A percentile compares a stretch with the other conserved stretches of the same genome.
Evolutionary conservation across 2,797 vertebrate genomes (phyloP).

Genomic region (Hydrolagus colliei): DNA sequence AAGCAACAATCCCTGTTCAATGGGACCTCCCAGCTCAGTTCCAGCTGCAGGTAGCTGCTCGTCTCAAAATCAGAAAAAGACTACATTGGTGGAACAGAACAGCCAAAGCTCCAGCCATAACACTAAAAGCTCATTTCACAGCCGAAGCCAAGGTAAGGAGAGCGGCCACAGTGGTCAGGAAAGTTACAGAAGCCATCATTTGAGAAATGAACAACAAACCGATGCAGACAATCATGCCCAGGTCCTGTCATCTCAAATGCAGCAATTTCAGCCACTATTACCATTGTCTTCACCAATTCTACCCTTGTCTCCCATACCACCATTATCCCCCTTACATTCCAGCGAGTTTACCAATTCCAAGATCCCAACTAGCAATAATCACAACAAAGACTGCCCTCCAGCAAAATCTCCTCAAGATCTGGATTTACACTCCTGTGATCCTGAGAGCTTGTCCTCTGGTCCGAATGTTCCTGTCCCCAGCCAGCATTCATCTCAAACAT

Average conservation of each 20-base stretch:
- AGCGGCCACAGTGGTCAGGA: slow-evolving; percentile 32
- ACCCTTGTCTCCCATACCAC: slow-evolving; percentile 48
- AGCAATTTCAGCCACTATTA: slow-evolving; percentile 56
- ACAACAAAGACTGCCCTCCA: slow-evolving; percentile 38
- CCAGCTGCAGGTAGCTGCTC: slow-evolving; percentile 43
- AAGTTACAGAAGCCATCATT: slow-evolving; percentile 38
- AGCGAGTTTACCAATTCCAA: slow-evolving; percentile 55
- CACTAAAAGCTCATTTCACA: slow-evolving; percentile 39
- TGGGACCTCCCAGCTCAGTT: slow-evolving; percentile 45
- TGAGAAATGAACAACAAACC: slow-evolving; percentile 45
- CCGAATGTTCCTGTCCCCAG: slow-evolving; percentile 49
- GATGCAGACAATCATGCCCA: slow-evolving; percentile 45
- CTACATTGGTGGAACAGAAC: slow-evolving; percentile 44
- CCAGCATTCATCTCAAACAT: slow-evolving; percentile 65
- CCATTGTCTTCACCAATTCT: slow-evolving; percentile 58
- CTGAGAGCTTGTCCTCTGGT: slow-evolving; percentile 40
- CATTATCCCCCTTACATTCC: slow-evolving; percentile 71
- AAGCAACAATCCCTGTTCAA: slow-evolving; percentile 39
- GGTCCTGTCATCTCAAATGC: slow-evolving; percentile 35
- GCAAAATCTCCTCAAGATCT: slow-evolving; percentile 47
- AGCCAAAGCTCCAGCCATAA: slow-evolving; percentile 39
- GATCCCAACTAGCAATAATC: slow-evolving; percentile 50
- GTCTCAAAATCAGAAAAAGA: slow-evolving; percentile 51
- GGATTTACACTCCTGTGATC: slow-evolving; percentile 44
- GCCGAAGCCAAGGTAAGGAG: slow-evolving; percentile 45